A percentile compares a stretch with the other conserved stretches of the same genome.
Evolutionary conservation across 2,888 invertebrate genomes (phyloP).

Genomic region (Heliconius sara): DNA sequence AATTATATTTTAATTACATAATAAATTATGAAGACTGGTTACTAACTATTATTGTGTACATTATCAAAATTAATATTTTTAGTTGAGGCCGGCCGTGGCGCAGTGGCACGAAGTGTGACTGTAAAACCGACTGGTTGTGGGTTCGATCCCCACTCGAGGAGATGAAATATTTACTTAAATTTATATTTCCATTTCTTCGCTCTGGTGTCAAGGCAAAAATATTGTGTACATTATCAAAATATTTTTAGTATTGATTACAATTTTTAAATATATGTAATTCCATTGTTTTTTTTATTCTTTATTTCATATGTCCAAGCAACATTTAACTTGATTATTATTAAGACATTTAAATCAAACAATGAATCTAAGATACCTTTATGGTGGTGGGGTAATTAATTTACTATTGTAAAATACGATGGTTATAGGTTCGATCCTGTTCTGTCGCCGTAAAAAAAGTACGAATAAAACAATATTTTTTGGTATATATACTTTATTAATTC

Average conservation of each 20-base stretch:
- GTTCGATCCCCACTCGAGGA: no score
- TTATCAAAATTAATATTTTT: not conserved
- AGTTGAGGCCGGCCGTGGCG: no score
- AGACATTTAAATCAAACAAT: not conserved
- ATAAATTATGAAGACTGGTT: constrained; percentile 7
- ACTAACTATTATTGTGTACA: not conserved
- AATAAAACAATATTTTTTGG: constrained; percentile 34
- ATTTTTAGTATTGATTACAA: not conserved
- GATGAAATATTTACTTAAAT: no score
- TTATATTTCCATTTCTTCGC: no score
- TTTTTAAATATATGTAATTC: not conserved
- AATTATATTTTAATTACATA: constrained; percentile 12
- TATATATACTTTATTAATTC: constrained; percentile 64
- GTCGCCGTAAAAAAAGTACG: no score
- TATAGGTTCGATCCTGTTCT: no score
- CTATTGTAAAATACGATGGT: not conserved
- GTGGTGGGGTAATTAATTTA: not conserved
- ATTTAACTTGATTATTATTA: not conserved
- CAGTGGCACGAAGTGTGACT: no score
- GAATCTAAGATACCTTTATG: not conserved
- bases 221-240: not conserved
- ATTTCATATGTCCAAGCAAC: not conserved
- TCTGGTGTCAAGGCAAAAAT: no score
- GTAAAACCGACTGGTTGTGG: no score
- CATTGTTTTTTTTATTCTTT: not conserved